Evolutionary conservation across 1,140 invertebrate species (phyloP).

Genomic region (Solenopsis fugax): DNA sequence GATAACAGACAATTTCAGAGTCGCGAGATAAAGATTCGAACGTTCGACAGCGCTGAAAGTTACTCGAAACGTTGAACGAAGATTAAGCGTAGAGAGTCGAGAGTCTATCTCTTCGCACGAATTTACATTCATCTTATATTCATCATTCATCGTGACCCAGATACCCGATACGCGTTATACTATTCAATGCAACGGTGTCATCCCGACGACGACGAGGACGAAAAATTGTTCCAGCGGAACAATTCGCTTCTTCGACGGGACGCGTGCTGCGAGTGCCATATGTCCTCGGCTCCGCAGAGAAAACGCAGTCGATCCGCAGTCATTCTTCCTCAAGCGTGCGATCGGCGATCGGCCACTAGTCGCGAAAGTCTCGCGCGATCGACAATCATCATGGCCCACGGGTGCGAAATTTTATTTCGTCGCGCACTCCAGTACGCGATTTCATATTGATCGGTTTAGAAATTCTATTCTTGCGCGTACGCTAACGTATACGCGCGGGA

Average conservation of each 20-base stretch:
- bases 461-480: constrained; percentile 45
- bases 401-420: constrained; percentile 39
- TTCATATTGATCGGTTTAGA: constrained; percentile 56
- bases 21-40: neutral
- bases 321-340: neutral
- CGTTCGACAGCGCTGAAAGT: constrained; percentile 14
- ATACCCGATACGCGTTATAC: neutral
- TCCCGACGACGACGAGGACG: neutral
- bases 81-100: constrained; percentile 9
- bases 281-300: neutral
- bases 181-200: neutral
- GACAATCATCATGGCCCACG: neutral
- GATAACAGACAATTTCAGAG: neutral
- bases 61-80: neutral
- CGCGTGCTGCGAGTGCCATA: neutral
- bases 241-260: neutral
- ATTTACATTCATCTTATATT: constrained; percentile 35
- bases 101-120: neutral
- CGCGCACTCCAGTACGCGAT: constrained; percentile 23
- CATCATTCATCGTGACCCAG: constrained; percentile 16
- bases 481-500: neutral
- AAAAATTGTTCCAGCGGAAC: constrained; percentile 11
- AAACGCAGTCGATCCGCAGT: neutral
- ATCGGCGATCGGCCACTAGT: neutral
- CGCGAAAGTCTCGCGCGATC: constrained; percentile 46